A percentile compares a stretch with the other conserved stretches of the same genome.
These are phyloP conservation scores for Reticulitermes lucifugus DNA, from an alignment of 2,888 invertebrate species.

Conservation along the genomic window DNA sequence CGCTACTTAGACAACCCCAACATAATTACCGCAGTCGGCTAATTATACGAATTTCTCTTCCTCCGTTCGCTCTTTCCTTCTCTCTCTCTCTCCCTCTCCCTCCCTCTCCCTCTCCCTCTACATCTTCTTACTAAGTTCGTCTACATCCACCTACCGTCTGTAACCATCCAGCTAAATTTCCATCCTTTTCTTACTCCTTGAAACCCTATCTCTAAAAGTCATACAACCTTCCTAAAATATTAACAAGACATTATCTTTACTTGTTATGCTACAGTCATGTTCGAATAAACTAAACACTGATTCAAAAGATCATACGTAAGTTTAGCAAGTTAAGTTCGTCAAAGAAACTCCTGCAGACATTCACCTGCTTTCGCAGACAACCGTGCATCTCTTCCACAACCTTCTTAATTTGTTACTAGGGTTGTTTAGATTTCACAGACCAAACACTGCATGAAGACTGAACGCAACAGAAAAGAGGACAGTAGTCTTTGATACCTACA, in stretches of 20 bases:
- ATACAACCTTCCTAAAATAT: slow-evolving; percentile 16
- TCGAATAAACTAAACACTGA: background rate
- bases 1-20: slow-evolving; percentile 24
- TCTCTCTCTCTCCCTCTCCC: background rate
- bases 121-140: background rate
- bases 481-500: no score
- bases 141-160: background rate
- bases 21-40: slow-evolving; percentile 34
- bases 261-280: background rate
- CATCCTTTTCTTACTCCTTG: slow-evolving; percentile 15
- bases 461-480: no score
- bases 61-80: background rate
- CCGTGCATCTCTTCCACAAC: no score
- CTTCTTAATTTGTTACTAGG: no score
- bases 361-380: no score
- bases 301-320: no score
- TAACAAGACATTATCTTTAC: slow-evolving; percentile 19
- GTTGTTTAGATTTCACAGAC: no score
- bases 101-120: background rate
- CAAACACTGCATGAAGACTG: no score
- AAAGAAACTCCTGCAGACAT: no score
- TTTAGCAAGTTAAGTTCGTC: no score
- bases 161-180: background rate
- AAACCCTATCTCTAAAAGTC: slow-evolving; percentile 24
- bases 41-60: slow-evolving; percentile 17